Conservation (phyloP, 2,797 vertebrate genomes). For the Ctenosaura bakeri region DNA sequence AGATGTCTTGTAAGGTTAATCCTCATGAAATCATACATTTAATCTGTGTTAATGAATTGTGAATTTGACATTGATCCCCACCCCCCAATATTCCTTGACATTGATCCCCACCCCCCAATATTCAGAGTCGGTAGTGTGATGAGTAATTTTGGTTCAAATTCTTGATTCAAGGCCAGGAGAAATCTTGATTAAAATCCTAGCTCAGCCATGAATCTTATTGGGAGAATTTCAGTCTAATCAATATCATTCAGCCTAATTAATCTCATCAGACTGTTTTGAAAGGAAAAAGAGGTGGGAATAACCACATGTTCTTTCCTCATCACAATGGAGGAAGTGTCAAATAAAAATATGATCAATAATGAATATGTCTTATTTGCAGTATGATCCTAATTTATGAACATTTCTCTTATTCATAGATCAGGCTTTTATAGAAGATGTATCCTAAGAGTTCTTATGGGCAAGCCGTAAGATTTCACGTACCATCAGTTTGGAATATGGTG, state of each 20-base stretch:
- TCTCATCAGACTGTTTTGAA: not conserved
- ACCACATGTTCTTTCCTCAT: not conserved
- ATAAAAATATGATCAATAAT: too few species aligned
- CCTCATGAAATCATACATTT: not conserved
- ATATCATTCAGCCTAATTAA: not conserved
- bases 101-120: constrained; percentile 25
- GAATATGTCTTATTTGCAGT: too few species aligned
- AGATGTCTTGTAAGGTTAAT: constrained; percentile 12
- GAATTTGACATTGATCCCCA: constrained; percentile 20
- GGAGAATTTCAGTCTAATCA: not conserved
- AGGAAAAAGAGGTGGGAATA: not conserved
- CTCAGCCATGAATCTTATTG: not conserved
- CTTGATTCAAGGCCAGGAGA: not conserved
- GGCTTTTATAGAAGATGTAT: not conserved
- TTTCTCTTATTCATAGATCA: too few species aligned
- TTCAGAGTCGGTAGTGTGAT: not conserved
- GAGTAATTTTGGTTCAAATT: not conserved
- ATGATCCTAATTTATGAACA: not conserved
- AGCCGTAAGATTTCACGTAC: not conserved
- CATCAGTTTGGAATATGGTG: not conserved
- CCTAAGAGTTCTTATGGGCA: not conserved
- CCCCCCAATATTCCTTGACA: constrained; percentile 33
- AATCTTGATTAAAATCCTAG: not conserved
- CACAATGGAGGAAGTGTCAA: too few species aligned
- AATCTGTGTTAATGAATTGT: constrained; percentile 39